Conservation (phyloP, 2,113 vertebrate species). For the Phasianus colchicus region DNA sequence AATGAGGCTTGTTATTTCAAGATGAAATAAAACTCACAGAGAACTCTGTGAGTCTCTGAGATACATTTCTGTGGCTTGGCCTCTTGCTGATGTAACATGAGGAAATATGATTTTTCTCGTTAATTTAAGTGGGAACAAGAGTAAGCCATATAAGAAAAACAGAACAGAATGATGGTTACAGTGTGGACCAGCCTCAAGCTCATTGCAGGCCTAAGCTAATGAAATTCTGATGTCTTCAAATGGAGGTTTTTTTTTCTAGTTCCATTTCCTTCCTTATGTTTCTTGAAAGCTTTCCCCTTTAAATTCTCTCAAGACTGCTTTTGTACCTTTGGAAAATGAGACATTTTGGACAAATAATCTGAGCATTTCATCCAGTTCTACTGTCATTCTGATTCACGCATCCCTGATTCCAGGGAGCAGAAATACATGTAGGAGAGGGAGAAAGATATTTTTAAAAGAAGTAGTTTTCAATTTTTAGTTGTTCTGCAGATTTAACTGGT, state of each 20-base stretch:
- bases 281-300: background rate
- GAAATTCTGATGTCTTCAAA: background rate
- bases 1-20: background rate
- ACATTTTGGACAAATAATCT: background rate
- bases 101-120: background rate
- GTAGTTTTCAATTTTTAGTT: background rate
- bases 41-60: background rate
- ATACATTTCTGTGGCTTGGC: background rate
- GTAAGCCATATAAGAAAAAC: background rate
- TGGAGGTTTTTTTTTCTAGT: background rate
- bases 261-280: background rate
- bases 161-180: background rate
- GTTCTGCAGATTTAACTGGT: background rate
- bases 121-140: background rate
- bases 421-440: background rate
- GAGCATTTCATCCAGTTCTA: background rate
- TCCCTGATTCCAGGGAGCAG: background rate
- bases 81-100: background rate
- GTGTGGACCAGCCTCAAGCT: background rate
- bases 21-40: background rate
- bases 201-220: background rate
- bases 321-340: background rate
- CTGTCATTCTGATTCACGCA: background rate
- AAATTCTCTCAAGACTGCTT: background rate
- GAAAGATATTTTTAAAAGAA: background rate